Evolutionary conservation across 1,140 invertebrate species (phyloP).

Genomic region (Adoxophyes honmai): DNA sequence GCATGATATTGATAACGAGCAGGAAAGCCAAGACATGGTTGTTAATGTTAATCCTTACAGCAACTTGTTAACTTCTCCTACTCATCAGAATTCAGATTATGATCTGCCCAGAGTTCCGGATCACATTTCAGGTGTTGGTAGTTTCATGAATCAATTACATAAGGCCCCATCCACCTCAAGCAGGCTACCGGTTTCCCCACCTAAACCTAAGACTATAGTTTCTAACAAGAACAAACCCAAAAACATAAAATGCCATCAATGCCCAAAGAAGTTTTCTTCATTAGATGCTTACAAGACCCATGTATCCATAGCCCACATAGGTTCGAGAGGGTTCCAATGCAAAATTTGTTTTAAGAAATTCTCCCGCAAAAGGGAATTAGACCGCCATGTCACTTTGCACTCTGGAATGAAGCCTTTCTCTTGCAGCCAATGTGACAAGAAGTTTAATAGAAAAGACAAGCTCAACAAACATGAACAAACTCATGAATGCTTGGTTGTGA

Average conservation of each 20-base stretch:
- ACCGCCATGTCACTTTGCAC: slow-evolving; percentile 80
- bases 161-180: slow-evolving; percentile 46
- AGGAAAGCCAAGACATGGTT: slow-evolving; percentile 75
- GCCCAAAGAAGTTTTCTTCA: slow-evolving; percentile 75
- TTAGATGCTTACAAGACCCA: slow-evolving; percentile 70
- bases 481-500: slow-evolving; percentile 76
- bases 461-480: slow-evolving; percentile 80
- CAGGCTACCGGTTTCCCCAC: slow-evolving; percentile 46
- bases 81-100: slow-evolving; percentile 48
- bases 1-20: slow-evolving; percentile 42
- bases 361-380: slow-evolving; percentile 80
- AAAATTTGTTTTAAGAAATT: slow-evolving; percentile 81
- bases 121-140: slow-evolving; percentile 75
- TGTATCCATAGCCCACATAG: slow-evolving; percentile 68
- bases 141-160: slow-evolving; percentile 63
- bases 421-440: slow-evolving; percentile 80
- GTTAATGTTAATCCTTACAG: slow-evolving; percentile 79
- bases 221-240: slow-evolving; percentile 60
- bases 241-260: slow-evolving; percentile 74
- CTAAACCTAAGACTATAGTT: slow-evolving; percentile 43
- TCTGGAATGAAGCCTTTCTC: slow-evolving; percentile 79
- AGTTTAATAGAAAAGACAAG: slow-evolving; percentile 82
- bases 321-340: slow-evolving; percentile 73
- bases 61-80: slow-evolving; percentile 55
- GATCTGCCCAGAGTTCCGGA: slow-evolving; percentile 72